A percentile compares a stretch with the other conserved stretches of the same genome.
Evolutionary conservation across 2,113 vertebrate species (phyloP).

Genomic region (Capreolus pygargus): DNA sequence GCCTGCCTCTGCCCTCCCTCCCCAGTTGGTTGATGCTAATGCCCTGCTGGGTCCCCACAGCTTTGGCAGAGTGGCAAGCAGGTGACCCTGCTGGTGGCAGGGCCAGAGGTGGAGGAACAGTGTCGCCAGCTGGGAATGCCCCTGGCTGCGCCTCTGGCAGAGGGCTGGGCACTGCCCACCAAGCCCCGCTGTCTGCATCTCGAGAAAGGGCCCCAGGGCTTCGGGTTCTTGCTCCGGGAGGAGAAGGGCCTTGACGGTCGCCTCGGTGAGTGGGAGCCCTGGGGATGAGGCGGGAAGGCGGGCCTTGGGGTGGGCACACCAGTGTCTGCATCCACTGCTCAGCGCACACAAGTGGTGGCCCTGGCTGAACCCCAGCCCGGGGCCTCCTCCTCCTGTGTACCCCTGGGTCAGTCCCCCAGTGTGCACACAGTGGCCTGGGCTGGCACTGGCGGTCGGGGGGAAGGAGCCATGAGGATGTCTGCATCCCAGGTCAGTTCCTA

Average conservation of each 20-base stretch:
- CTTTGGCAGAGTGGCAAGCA: slow-evolving; percentile 83
- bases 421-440: neutral
- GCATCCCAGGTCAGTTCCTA: slow-evolving; percentile 87
- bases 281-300: neutral
- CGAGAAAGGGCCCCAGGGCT: slow-evolving; percentile 86
- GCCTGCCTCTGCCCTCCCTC: neutral
- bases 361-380: neutral
- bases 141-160: slow-evolving; percentile 84
- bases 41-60: slow-evolving; percentile 73
- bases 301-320: neutral
- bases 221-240: slow-evolving; percentile 92
- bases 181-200: slow-evolving; percentile 86
- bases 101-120: slow-evolving; percentile 83
- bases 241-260: slow-evolving; percentile 80
- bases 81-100: slow-evolving; percentile 89
- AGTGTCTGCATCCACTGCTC: too few species aligned
- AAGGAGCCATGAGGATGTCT: slow-evolving; percentile 25
- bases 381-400: neutral
- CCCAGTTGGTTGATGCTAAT: neutral
- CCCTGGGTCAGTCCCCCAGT: fast-evolving
- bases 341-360: neutral
- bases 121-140: slow-evolving; percentile 84
- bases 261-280: slow-evolving; percentile 80
- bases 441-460: fast-evolving
- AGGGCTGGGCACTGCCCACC: slow-evolving; percentile 84